Base-by-base conservation (phyloP, 1,140 invertebrate species). In the Cyphomyrmex costatus region DNA sequence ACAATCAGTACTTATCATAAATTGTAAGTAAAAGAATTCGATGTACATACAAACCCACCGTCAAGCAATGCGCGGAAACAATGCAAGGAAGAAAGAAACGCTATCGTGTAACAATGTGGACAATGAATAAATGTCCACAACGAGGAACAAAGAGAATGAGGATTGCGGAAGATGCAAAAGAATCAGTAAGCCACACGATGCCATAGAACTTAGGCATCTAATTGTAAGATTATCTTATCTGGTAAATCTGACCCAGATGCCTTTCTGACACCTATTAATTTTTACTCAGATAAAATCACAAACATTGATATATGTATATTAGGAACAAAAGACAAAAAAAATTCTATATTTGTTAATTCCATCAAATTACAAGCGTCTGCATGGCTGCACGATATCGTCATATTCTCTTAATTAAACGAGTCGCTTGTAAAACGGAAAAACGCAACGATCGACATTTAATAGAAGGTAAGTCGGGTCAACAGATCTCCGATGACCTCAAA, bases 41-140 rank as follows among this genome's bases (percentile, higher is more conserved):
- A 85, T 83, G 79, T 86, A 77, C 90, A 90, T 86, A 77, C 90
- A 90, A 90, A 90, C 83, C 76, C 10, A 89, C 49, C 80, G 89
- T 91, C 88, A 92, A 94, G 93, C 91, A 94, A 94, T 93, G 90
- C 88, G 60, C 58, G 74, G 90, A 93, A 94, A 94, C 93, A 94
- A 94, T 94, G 90, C 85, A 78, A 71, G 65, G 85, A 91, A 93
- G 92, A 91, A 93, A 89, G 60, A 63, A 90, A 93, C 87, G 89
- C 82, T 86, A 88, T 82, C 86, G 88, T 87, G 93, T 93, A 93
- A 94, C 94, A 92, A 93, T 93, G 92, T 94, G 92, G 91, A 94
- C 92, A 94, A 94, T 94, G 89, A 91, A 89, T 89, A 91, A 89
- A 92, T 89, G 86, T 80, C 74, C 63, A 82, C 70, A 85, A 80